A percentile compares a stretch with the other conserved stretches of the same genome.
Conservation (phyloP, 2,797 vertebrate species). For the Anisognathus igniventris region DNA sequence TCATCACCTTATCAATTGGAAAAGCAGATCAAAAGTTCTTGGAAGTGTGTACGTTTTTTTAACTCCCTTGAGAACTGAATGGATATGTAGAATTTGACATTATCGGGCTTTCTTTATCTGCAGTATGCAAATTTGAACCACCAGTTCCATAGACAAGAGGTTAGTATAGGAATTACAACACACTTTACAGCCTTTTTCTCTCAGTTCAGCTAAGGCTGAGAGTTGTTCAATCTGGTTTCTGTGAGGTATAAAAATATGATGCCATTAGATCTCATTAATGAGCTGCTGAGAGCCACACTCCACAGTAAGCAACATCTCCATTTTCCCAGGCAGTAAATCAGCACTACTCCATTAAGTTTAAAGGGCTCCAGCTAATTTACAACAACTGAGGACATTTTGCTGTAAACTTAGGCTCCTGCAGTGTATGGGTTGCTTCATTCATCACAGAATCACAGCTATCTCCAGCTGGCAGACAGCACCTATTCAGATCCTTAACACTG, state of each 20-base stretch:
- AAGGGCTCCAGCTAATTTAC: neutral
- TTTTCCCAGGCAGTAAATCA: slow-evolving; percentile 11
- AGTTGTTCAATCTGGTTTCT: neutral
- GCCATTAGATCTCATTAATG: slow-evolving; percentile 6
- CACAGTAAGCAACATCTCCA: neutral
- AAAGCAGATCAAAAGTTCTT: neutral
- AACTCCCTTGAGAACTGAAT: neutral
- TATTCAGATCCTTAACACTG: neutral
- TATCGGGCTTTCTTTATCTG: neutral
- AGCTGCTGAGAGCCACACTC: neutral
- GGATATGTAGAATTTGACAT: neutral
- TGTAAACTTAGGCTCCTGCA: neutral
- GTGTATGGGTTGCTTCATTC: neutral
- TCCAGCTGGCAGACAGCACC: neutral
- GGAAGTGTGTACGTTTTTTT: neutral
- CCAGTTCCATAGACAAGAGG: neutral
- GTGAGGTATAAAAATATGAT: neutral
- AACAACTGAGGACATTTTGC: neutral
- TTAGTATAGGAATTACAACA: neutral
- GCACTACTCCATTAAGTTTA: neutral
- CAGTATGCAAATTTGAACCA: neutral
- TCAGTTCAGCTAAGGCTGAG: neutral
- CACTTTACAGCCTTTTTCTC: neutral
- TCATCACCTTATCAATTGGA: neutral
- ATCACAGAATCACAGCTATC: neutral